Conservation (phyloP, 1,140 invertebrate genomes). For the Drosophila nebulosa region DNA sequence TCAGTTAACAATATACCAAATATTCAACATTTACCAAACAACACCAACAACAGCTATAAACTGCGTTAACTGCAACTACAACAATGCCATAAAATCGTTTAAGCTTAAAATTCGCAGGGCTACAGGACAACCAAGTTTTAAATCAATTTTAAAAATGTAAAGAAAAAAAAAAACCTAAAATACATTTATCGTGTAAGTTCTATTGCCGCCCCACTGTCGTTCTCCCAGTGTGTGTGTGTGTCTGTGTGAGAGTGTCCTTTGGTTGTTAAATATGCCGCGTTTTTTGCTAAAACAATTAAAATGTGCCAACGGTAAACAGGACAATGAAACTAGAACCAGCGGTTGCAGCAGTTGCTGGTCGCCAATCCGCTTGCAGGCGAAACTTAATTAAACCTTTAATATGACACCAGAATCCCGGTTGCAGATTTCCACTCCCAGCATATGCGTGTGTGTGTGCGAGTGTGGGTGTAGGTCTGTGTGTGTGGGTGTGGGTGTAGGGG, state of each 20-base stretch:
- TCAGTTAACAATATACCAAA: neutral
- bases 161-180: neutral
- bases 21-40: neutral
- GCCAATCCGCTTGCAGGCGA: neutral
- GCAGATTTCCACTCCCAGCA: neutral
- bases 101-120: neutral
- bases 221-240: neutral
- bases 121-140: neutral
- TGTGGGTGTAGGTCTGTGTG: neutral
- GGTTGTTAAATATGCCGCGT: neutral
- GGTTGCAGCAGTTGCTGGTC: neutral
- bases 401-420: neutral
- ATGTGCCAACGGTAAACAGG: neutral
- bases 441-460: neutral
- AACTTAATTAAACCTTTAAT: neutral
- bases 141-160: slow-evolving; percentile 12
- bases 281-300: neutral
- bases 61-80: slow-evolving; percentile 3
- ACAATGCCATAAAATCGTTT: slow-evolving; percentile 16
- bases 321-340: neutral
- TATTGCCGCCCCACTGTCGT: neutral
- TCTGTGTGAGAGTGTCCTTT: neutral
- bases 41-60: neutral
- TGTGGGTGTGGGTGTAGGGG: neutral
- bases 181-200: neutral